Percentiles rank a stretch among this genome's conserved stretches.
These are phyloP conservation scores for Drosophila micromelanica DNA, from an alignment of 1,140 invertebrate genomes.

Conservation along the genomic window DNA sequence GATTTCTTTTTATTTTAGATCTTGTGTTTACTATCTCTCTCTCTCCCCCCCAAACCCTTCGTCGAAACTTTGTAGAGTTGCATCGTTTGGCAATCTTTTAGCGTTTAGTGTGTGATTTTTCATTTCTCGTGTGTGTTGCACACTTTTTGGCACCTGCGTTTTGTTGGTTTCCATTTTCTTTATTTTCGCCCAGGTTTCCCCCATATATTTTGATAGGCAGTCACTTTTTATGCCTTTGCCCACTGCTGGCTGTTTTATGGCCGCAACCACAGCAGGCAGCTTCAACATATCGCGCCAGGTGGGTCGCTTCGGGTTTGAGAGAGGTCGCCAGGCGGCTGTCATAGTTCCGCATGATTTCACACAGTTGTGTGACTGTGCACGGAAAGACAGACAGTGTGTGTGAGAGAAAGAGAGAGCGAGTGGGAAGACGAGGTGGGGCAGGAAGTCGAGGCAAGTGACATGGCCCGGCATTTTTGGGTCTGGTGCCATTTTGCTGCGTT, in stretches of 20 bases:
- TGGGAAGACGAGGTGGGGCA: neutral
- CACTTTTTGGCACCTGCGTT: slow-evolving; percentile 74
- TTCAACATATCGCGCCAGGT: slow-evolving; percentile 46
- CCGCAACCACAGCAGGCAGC: slow-evolving; percentile 72
- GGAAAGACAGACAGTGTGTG: too few species aligned
- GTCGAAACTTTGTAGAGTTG: slow-evolving; percentile 24
- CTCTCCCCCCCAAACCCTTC: too few species aligned
- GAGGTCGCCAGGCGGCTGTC: slow-evolving; percentile 58
- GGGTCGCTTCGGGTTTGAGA: neutral
- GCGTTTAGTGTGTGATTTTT: slow-evolving; percentile 75
- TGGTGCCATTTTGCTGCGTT: slow-evolving; percentile 47
- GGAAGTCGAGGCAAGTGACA: slow-evolving; percentile 49
- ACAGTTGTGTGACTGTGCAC: slow-evolving; percentile 50
- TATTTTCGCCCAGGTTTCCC: slow-evolving; percentile 47
- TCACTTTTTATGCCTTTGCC: slow-evolving; percentile 75
- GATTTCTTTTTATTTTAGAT: neutral
- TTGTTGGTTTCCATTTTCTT: slow-evolving; percentile 22
- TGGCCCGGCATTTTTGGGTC: slow-evolving; percentile 61
- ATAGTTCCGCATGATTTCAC: slow-evolving; percentile 73
- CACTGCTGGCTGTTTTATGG: slow-evolving; percentile 63
- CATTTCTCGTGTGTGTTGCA: slow-evolving; percentile 60
- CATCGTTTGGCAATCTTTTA: slow-evolving; percentile 64
- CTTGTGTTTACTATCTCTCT: neutral
- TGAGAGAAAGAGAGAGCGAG: neutral
- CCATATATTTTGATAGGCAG: slow-evolving; percentile 77